Conservation (phyloP, 2,888 invertebrate genomes). For the Matsumyia berberina region DNA sequence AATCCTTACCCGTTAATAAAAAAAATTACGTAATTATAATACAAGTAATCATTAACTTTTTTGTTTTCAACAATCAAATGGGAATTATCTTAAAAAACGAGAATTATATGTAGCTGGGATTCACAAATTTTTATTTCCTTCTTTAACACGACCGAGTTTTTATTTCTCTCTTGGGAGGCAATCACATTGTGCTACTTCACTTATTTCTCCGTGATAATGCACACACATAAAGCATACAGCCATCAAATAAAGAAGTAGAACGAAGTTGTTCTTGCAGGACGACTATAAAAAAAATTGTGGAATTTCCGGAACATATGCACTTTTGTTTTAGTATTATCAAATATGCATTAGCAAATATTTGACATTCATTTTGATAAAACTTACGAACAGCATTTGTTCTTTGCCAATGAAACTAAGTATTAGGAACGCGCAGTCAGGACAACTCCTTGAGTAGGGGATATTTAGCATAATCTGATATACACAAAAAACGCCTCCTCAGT, state of each 20-base stretch:
- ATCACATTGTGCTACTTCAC: constrained; percentile 31
- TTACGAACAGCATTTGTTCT: constrained; percentile 34
- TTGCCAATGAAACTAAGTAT: constrained; percentile 15
- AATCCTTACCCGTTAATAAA: neutral
- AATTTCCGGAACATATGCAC: constrained; percentile 28
- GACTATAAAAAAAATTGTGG: constrained; percentile 28
- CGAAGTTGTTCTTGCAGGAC: constrained; percentile 17
- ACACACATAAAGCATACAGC: constrained; percentile 15
- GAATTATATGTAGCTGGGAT: neutral
- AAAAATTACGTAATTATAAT: constrained; percentile 15
- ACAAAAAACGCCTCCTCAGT: neutral
- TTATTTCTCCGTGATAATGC: constrained; percentile 14
- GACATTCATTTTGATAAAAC: constrained; percentile 45
- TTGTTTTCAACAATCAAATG: neutral
- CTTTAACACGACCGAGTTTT: constrained; percentile 36
- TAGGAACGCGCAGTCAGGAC: constrained; percentile 6
- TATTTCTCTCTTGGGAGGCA: constrained; percentile 49
- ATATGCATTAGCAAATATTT: constrained; percentile 54
- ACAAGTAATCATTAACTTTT: neutral
- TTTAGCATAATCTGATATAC: constrained; percentile 18
- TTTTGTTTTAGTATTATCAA: constrained; percentile 33
- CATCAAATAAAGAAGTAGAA: constrained; percentile 7
- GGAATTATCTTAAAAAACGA: constrained; percentile 8
- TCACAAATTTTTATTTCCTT: constrained; percentile 25
- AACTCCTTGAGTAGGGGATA: constrained; percentile 18